Base-by-base conservation (phyloP, 2,888 invertebrate genomes). In the Agrotis clavis region DNA sequence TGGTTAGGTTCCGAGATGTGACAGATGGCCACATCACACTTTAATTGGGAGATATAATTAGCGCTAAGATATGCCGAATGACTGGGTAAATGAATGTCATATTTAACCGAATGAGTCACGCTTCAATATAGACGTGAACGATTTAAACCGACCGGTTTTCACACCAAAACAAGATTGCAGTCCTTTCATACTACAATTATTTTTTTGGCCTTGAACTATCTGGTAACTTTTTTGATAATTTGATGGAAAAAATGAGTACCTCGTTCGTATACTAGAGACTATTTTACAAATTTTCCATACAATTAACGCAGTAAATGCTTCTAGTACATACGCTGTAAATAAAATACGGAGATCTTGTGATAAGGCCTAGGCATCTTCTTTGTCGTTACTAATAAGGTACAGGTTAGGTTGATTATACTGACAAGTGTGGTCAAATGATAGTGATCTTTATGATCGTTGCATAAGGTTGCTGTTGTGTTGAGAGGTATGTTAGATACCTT, bases 31-130 rank as follows among this genome's bases (percentile, higher is more conserved):
- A 70, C 62, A 74, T 66, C 81, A 69, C 54, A 81, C 68, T 67
- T 67, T 86, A 82, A 82, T 85, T 84, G 71, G 65, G 56, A 74
- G 74, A 70, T 84, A 79, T 82, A 86, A 86, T 86, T 84, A 84
- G 80, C 80, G 66, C 63, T 67, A 71, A 79, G 73, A 81, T 78
- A 74, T 72, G 63, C 72, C 56, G 56, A 76, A 75, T 78, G 70
- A 67, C 75, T 80, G 73, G 65, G 65, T 74, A 80, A 81, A 73
- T 63, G 67, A 72, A 79, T 68, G 61, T 71, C 60, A 77, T 75
- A 79, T 81, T 79, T 78, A 77, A 54, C 21, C 67, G 47, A 56
- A 73, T 83, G 85, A 86, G 69, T 86, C 83, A 85, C 57, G n/a
- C 48, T 71, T 77, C 62, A 71, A 76, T 81, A 63, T 66, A 74